Evolutionary conservation across 2,113 vertebrate species (phyloP), one percentile per base, ranked within the genome.

Genomic region (Takifugu bimaculatus): DNA sequence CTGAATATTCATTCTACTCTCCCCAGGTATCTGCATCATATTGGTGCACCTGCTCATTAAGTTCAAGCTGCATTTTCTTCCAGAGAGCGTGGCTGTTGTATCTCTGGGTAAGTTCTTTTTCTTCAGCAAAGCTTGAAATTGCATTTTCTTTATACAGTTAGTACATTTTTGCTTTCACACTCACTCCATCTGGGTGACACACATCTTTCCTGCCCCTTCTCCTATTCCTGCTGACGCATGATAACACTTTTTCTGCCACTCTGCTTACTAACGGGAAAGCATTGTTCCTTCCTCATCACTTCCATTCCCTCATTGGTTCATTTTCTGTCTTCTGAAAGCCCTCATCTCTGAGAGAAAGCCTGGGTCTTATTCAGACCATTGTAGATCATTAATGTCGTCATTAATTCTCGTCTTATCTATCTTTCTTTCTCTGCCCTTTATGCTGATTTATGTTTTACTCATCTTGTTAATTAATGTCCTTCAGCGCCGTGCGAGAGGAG

Each of bases 21-120:
- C 78, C 65, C 63, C 84, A 99, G 97, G 93, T 85, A 98, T 98
- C 83, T 97, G 97, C 91, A 99, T 99, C 89, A 93, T 98, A 91
- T 89, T 99, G 94, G 97, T 99, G 89, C 96, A 98, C 84, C 90
- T 99, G 82, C 92, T 99, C 75, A 97, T 99, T 85, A 95, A 93
- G 81, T 98, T 95, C 81, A 92, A 96, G 68, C 89, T 99, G 44
- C 94, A 98, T 89, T 98, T 99, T 82, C 83, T 99, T 74, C 96
- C 97, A 25, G 97, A 99, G 88, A 99, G 97, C 0, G 96, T 99
- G 78, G 97, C 97, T 43, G 95, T 99, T 13, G 97, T 99, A 61
- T 98, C 96, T 14, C 91, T 99, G 60, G 97, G 96, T 99, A 82
- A 95, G 95, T 93, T 20, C 47, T 27, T 20, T 4, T 54, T 54